These are phyloP conservation scores for Cryptocheilus praepositus DNA, from an alignment of 2,888 invertebrate genomes.

Conservation along the genomic window DNA sequence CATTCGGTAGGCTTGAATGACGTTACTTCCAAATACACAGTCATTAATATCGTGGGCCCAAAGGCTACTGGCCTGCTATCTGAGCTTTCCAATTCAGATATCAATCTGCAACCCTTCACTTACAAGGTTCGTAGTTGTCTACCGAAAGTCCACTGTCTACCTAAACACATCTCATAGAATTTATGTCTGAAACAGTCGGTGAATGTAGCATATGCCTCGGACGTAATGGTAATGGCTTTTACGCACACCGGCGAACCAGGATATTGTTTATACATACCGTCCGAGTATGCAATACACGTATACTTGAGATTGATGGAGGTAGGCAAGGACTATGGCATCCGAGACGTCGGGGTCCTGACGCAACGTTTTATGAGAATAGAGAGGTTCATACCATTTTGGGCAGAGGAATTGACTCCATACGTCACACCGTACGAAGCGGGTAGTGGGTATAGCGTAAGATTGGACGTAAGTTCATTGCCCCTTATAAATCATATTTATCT, in stretches of 20 bases:
- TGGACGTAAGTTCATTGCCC: constrained; percentile 72
- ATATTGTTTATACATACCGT: constrained; percentile 82
- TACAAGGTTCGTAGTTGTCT: constrained; percentile 76
- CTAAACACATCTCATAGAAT: constrained; percentile 1
- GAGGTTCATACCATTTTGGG: constrained; percentile 85
- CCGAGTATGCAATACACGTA: constrained; percentile 85
- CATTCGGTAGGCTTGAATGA: constrained; percentile 81
- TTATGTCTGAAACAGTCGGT: constrained; percentile 75
- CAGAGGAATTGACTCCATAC: constrained; percentile 80
- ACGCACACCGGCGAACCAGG: constrained; percentile 85
- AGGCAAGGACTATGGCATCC: constrained; percentile 81
- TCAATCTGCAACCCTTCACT: constrained; percentile 80
- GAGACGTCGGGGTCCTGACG: constrained; percentile 82
- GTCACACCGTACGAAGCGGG: constrained; percentile 82
- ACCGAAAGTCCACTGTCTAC: constrained; percentile 24
- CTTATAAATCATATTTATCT: constrained; percentile 5
- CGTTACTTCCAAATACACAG: constrained; percentile 84
- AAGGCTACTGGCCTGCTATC: constrained; percentile 80
- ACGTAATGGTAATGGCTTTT: constrained; percentile 83
- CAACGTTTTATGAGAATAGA: constrained; percentile 82
- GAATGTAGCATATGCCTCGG: constrained; percentile 82
- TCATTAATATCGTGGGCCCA: constrained; percentile 83
- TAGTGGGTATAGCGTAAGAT: constrained; percentile 78
- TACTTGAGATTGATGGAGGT: constrained; percentile 82
- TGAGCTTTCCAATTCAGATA: constrained; percentile 80